Evolutionary conservation across 2,797 vertebrate species (phyloP).

Genomic region (Sorex maritimensis): DNA sequence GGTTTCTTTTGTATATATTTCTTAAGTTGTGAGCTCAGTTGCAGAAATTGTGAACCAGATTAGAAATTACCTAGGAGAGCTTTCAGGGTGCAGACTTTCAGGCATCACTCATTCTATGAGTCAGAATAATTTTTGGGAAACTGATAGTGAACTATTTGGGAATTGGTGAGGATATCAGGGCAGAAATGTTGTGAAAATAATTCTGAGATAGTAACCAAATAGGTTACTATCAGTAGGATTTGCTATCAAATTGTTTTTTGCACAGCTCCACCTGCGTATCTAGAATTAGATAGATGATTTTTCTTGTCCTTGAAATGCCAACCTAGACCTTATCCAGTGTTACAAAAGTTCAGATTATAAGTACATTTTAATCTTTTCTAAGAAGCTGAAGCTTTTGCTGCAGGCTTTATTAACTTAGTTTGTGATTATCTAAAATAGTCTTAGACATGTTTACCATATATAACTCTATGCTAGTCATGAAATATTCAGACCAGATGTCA

Average conservation of each 20-base stretch:
- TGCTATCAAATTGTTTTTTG: background rate
- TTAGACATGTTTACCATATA: slow-evolving; percentile 68
- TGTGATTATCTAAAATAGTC: slow-evolving; percentile 82
- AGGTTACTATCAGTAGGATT: background rate
- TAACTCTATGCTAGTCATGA: slow-evolving; percentile 36
- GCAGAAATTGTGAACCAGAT: background rate
- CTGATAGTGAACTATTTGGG: slow-evolving; percentile 57
- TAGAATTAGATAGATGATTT: slow-evolving; percentile 12
- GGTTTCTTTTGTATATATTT: background rate
- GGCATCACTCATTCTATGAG: background rate
- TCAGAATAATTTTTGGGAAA: slow-evolving; percentile 39
- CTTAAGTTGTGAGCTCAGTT: slow-evolving; percentile 14
- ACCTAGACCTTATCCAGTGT: slow-evolving; percentile 61
- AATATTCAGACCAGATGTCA: slow-evolving; percentile 50
- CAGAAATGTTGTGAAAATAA: slow-evolving; percentile 20
- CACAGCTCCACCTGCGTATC: background rate
- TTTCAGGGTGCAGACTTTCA: background rate
- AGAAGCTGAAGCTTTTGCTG: slow-evolving; percentile 75
- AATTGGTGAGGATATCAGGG: background rate
- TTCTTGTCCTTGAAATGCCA: slow-evolving; percentile 67
- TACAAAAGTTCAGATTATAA: slow-evolving; percentile 69
- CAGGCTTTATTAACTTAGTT: slow-evolving; percentile 82
- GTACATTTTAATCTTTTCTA: slow-evolving; percentile 79
- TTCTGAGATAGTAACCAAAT: slow-evolving; percentile 11
- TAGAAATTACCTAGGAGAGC: background rate